A percentile compares a stretch with the other conserved stretches of the same genome.
Evolutionary conservation across 2,888 invertebrate genomes (phyloP).

Genomic region (Heteropelma amictum): DNA sequence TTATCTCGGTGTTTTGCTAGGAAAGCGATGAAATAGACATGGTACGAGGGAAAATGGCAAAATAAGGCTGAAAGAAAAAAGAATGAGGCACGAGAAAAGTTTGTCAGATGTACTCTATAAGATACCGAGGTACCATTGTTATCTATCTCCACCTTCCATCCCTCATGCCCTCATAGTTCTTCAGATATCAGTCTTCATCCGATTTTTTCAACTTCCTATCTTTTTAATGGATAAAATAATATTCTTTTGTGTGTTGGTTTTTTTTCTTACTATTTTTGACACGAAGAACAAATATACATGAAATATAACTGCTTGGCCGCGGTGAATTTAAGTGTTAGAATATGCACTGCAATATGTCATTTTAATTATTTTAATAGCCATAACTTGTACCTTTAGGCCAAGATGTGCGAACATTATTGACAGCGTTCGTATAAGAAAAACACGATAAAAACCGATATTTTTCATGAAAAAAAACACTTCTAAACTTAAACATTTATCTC

Average conservation of each 20-base stretch:
- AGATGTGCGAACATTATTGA: not conserved
- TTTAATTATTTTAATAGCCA: not conserved
- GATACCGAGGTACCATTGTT: not conserved
- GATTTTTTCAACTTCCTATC: not conserved
- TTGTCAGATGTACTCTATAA: not conserved
- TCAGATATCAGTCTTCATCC: not conserved
- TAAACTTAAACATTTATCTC: constrained; percentile 25
- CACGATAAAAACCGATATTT: not conserved
- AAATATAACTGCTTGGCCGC: too few relatives aligned
- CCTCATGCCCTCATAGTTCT: not conserved
- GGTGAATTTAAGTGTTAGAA: too few relatives aligned
- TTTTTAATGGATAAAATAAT: not conserved
- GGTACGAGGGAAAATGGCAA: constrained; percentile 25
- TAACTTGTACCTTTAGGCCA: not conserved
- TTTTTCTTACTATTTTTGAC: not conserved
- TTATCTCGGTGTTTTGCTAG: constrained; percentile 39
- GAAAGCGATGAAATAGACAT: constrained; percentile 43
- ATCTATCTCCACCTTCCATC: not conserved
- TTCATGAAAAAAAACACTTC: constrained; percentile 11
- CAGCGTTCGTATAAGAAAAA: not conserved
- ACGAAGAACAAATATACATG: not conserved
- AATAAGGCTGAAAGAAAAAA: constrained; percentile 9
- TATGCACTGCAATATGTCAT: too few relatives aligned
- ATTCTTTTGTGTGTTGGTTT: not conserved
- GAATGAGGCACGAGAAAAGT: not conserved